Evolutionary conservation across 2,797 vertebrate species (phyloP), one percentile per base, ranked within the genome.

Genomic region (Gephyroberyx darwinii): DNA sequence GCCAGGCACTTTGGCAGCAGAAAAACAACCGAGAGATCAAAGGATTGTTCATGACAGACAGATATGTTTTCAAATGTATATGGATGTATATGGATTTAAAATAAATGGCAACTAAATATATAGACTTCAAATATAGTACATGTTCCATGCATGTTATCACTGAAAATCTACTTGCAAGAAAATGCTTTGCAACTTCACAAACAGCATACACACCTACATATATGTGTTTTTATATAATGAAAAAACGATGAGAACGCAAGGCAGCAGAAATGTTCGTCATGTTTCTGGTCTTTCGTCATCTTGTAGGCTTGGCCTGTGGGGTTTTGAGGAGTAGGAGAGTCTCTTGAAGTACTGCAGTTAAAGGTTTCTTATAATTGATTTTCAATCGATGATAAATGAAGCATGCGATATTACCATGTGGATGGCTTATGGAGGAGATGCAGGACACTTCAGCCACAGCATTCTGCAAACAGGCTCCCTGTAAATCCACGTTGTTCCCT

Each of bases 1-100:
- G 75, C 60, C 30, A 59, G 65, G 60, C 53, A 59, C 37, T 64
- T 58, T 68, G 57, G 52, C 59, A 74, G 66, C 45, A 64, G 20
- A 53, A 78, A 74, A 78, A 80, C 69, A 63, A 54, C 51, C 82
- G 65, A 78, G 37, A 68, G 61, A 78, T 82, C 69, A 77, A 72
- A 82, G 53, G 75, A 69, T 58, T 56, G 50, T 61, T 72, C 35
- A 83, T 79, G 83, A 77, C 78, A 14, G 6, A 8, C 5, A 50
- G 30, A 41, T 26, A 26, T 4, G 14, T 45, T 69, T 83, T 60
- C 4, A 45, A 16, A 16, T 16, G 4, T 45, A 16, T 14, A 45
- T 45, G 13, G 13, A 4, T 45, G 13, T 5, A 16, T 45, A 4
- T 45, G 5, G 5, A 45, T 45, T 45, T 41, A 41, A 41, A 41